A percentile compares a stretch with the other conserved stretches of the same genome.
Conservation (phyloP, 2,888 invertebrate genomes). For the Dolichopus griseipennis region DNA sequence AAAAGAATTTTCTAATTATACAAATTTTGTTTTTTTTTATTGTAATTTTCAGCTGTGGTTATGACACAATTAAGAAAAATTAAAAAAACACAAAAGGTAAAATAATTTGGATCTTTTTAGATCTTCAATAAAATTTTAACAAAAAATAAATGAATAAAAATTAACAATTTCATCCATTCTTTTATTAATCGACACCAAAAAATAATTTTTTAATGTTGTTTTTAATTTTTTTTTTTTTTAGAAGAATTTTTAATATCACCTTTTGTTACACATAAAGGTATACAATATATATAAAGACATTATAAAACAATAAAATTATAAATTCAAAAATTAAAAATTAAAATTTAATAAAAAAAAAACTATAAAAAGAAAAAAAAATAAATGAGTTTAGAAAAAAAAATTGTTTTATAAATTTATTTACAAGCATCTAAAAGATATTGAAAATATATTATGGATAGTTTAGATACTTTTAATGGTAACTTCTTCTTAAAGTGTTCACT, state of each 20-base stretch:
- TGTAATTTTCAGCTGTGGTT: not conserved
- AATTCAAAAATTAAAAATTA: not conserved
- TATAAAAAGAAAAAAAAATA: not conserved
- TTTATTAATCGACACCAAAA: constrained; percentile 2
- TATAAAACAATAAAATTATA: constrained; percentile 6
- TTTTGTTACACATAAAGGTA: not conserved
- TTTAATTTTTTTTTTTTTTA: not conserved
- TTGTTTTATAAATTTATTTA: too few relatives aligned
- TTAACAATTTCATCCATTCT: constrained; percentile 1
- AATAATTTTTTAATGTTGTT: not conserved
- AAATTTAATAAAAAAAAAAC: not conserved
- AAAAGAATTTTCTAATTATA: too few relatives aligned
- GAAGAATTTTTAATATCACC: not conserved
- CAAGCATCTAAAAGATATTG: too few relatives aligned
- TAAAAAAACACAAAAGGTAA: not conserved
- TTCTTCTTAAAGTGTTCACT: too few relatives aligned
- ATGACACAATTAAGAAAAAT: not conserved
- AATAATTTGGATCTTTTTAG: not conserved
- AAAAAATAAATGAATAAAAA: not conserved
- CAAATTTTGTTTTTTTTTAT: too few relatives aligned
- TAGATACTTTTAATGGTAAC: too few relatives aligned
- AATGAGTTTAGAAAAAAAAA: too few relatives aligned
- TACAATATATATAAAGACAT: not conserved
- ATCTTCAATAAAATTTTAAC: not conserved
- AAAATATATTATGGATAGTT: too few relatives aligned